phyloP scores from a whole-genome alignment of 2,888 invertebrate species.

The Nomada fabriciana region DNA sequence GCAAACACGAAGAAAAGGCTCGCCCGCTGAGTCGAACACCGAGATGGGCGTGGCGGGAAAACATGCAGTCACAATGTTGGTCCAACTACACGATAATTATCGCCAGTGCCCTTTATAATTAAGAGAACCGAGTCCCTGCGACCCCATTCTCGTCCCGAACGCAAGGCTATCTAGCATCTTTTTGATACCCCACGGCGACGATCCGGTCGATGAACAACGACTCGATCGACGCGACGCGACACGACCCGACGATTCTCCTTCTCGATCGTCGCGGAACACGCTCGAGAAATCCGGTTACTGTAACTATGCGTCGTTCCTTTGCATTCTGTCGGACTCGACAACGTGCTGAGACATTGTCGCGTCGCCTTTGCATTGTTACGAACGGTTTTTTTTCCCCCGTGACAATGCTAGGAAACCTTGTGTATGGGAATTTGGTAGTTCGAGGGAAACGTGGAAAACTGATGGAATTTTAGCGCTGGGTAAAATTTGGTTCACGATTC shows the following conservation, averaged over 20 bases:
- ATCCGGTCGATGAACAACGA: conserved; percentile 62
- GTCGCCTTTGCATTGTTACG: conserved; percentile 36
- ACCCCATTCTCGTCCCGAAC: conserved; percentile 43
- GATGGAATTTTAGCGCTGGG: background rate
- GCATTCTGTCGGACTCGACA: conserved; percentile 42
- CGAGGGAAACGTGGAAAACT: conserved; percentile 5
- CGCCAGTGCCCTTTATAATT: conserved; percentile 83
- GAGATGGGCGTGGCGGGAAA: conserved; percentile 83
- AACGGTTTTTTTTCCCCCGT: conserved; percentile 30
- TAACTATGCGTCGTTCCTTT: conserved; percentile 53
- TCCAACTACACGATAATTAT: conserved; percentile 85
- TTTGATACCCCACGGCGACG: conserved; percentile 59
- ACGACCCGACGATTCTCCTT: background rate
- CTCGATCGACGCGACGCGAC: conserved; percentile 16
- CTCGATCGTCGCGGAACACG: background rate
- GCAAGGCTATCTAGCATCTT: conserved; percentile 64
- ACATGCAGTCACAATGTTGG: conserved; percentile 84
- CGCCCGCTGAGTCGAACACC: conserved; percentile 79
- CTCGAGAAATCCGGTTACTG: conserved; percentile 56
- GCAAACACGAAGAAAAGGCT: conserved; percentile 79
- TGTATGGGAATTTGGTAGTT: conserved; percentile 42
- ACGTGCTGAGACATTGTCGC: conserved; percentile 78
- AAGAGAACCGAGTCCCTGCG: conserved; percentile 67
- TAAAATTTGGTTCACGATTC: background rate
- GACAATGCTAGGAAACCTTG: background rate